Base-by-base conservation (phyloP, 1,140 invertebrate species). In the Cyrtorhinus lividipennis region DNA sequence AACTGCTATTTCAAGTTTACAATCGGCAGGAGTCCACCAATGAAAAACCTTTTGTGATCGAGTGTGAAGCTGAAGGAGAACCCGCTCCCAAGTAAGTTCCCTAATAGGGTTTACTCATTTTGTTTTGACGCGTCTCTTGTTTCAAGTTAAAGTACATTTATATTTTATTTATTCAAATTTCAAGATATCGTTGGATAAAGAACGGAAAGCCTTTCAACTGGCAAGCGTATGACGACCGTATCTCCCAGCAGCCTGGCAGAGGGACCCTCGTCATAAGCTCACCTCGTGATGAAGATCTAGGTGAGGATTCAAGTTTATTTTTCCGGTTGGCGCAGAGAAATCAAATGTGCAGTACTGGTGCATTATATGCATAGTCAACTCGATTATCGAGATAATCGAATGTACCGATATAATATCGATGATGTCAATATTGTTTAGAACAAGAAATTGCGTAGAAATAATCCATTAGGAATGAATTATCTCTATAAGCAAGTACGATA, bases 131-230 rank as follows among this genome's bases (percentile, higher is more conserved):
- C 22, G 10, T 8, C 10, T 56, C 23, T 56, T 56, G 30, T 38
- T 38, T 38, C 30, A 5, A 38, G 15, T 38, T 15, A 38, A 38
- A 38, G 15, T 38, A 38, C 30, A 38, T 38, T 38, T 38, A 38
- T 63, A 1, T 20, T 24, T 59, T 58, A 38, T 61, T 22, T 15
- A 12, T 57, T 60, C n/a, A n/a, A 13, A 53, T 53, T 24, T 62
- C 24, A 53, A 95, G 92, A 66, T 98, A 97, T 76, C 78, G 80
- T 69, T 98, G 95, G 95, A 85, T 90, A 60, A 98, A 98, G 75
- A 96, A 98, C 78, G 93, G 93, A 58, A 90, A 93, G 67, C 78
- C 85, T 13, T 98, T 88, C 74, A 82, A 91, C 67, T 93, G 88
- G 80, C 84, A 89, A 71, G 83, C 88, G 1, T 95, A 95, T 72